phyloP scores from a whole-genome alignment of 2,888 invertebrate genomes.

The Isotomurus palustris region DNA sequence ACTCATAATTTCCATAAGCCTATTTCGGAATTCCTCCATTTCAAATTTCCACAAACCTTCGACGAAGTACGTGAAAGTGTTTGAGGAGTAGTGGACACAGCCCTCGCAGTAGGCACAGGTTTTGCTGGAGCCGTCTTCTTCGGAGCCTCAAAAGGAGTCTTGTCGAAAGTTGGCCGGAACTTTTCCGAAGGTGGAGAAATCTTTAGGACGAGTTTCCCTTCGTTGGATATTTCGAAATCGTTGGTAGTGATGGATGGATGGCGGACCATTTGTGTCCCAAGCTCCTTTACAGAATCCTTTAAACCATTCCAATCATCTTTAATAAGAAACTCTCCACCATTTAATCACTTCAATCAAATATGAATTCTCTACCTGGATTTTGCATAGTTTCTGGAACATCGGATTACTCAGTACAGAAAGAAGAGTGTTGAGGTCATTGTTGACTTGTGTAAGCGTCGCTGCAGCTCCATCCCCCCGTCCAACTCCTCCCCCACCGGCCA shows the following conservation, averaged over 20 bases:
- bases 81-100: not conserved
- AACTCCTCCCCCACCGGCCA: slow-evolving; percentile 31
- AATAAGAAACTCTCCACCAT: not conserved
- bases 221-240: slow-evolving; percentile 85
- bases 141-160: slow-evolving; percentile 31
- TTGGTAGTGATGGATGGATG: slow-evolving; percentile 89
- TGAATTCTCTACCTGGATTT: slow-evolving; percentile 56
- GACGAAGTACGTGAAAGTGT: not conserved
- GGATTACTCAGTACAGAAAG: slow-evolving; percentile 80
- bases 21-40: too few relatives aligned
- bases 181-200: slow-evolving; percentile 53
- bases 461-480: slow-evolving; percentile 51
- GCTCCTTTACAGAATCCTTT: slow-evolving; percentile 81
- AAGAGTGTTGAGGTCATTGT: slow-evolving; percentile 74
- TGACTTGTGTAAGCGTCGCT: slow-evolving; percentile 66
- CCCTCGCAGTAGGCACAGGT: slow-evolving; percentile 20
- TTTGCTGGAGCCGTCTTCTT: slow-evolving; percentile 2
- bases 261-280: slow-evolving; percentile 78
- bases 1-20: not conserved
- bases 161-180: slow-evolving; percentile 43
- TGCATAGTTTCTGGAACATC: slow-evolving; percentile 82
- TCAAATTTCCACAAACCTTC: not conserved
- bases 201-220: slow-evolving; percentile 67
- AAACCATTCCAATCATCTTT: slow-evolving; percentile 39
- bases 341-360: not conserved